Conservation (phyloP, 92 coral and sea anemone genomes). For the Epizoanthus rinbou region DNA sequence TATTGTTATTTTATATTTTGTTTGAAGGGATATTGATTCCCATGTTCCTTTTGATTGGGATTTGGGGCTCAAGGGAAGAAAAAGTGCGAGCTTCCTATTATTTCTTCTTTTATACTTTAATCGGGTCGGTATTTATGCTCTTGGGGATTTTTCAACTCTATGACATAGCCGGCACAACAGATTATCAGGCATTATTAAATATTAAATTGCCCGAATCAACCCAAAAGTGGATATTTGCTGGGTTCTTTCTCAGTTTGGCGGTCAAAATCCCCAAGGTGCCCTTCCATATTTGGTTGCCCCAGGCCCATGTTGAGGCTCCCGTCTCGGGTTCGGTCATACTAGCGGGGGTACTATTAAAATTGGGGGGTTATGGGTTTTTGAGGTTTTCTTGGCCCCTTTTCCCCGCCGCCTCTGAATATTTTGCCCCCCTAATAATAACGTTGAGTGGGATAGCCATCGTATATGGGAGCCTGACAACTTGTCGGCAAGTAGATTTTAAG, state of each 20-base stretch:
- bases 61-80: slow-evolving; percentile 88
- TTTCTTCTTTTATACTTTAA: slow-evolving; percentile 86
- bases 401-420: slow-evolving; percentile 83
- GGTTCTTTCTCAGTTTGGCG: slow-evolving; percentile 85
- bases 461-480: slow-evolving; percentile 80
- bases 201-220: slow-evolving; percentile 61
- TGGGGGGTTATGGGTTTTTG: slow-evolving; percentile 86
- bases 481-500: slow-evolving; percentile 79
- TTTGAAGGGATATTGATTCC: slow-evolving; percentile 88
- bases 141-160: slow-evolving; percentile 76
- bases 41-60: slow-evolving; percentile 81
- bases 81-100: slow-evolving; percentile 90
- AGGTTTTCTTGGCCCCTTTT: slow-evolving; percentile 79
- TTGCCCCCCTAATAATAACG: slow-evolving; percentile 72
- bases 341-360: slow-evolving; percentile 84
- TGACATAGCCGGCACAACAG: slow-evolving; percentile 79
- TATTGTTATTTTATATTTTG: slow-evolving; percentile 76
- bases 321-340: slow-evolving; percentile 83
- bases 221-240: slow-evolving; percentile 80
- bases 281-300: slow-evolving; percentile 82
- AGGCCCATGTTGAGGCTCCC: slow-evolving; percentile 89
- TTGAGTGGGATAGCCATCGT: slow-evolving; percentile 72
- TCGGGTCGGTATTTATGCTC: slow-evolving; percentile 84
- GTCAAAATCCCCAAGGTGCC: slow-evolving; percentile 79
- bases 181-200: slow-evolving; percentile 64